phyloP scores from a whole-genome alignment of 2,888 invertebrate genomes.

The Alsophila aescularia region DNA sequence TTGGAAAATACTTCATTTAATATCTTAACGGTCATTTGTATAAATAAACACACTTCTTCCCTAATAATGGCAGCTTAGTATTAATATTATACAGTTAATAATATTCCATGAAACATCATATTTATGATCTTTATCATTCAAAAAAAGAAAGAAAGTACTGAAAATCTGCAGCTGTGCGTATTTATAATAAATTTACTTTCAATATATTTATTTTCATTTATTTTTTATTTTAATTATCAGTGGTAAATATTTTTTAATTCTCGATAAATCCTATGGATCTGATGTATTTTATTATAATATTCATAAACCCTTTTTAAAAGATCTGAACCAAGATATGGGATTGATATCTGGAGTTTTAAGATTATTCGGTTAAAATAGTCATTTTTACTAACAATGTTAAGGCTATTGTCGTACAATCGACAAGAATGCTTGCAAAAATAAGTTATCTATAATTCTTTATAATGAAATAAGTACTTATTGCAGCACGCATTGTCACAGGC shows the following conservation, averaged over 20 bases:
- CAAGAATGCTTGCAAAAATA: constrained; percentile 67
- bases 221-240: background rate
- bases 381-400: constrained; percentile 14
- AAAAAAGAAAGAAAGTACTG: background rate
- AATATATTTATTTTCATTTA: background rate
- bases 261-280: background rate
- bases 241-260: background rate
- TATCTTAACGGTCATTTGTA: constrained; percentile 26
- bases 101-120: constrained; percentile 1
- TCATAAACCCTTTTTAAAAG: background rate
- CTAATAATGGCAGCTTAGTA: constrained; percentile 9
- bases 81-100: constrained; percentile 6
- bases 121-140: background rate
- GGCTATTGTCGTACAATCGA: constrained; percentile 46
- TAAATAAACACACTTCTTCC: constrained; percentile 22
- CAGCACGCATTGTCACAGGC: constrained; percentile 15
- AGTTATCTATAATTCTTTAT: constrained; percentile 42
- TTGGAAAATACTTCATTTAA: constrained; percentile 18
- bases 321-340: background rate
- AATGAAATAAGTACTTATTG: constrained; percentile 23
- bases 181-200: too few relatives aligned
- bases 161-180: background rate
- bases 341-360: background rate
- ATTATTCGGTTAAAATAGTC: background rate
- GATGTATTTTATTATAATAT: background rate